These are phyloP conservation scores for Betta splendens DNA, from an alignment of 2,797 vertebrate species.

Conservation along the genomic window DNA sequence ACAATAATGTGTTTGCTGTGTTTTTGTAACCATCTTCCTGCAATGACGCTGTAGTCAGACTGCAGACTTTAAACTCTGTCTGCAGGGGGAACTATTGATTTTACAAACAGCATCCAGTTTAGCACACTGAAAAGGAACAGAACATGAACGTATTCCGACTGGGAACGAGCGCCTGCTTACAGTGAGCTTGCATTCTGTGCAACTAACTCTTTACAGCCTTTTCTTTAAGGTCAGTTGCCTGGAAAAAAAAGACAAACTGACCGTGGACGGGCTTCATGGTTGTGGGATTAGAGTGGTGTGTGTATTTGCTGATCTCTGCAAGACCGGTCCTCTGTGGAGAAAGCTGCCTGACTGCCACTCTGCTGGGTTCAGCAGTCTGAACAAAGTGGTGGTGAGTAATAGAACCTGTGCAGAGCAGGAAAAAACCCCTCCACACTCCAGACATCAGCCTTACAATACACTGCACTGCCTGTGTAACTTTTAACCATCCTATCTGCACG, in stretches of 20 bases:
- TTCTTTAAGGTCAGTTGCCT: constrained; percentile 54
- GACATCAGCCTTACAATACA: constrained; percentile 35
- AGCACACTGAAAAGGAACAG: constrained; percentile 5
- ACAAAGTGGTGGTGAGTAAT: constrained; percentile 70
- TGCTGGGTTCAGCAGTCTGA: constrained; percentile 84
- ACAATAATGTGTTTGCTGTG: too few relatives aligned
- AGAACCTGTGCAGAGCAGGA: constrained; percentile 58
- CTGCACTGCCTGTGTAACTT: neutral
- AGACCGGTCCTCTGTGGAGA: constrained; percentile 66
- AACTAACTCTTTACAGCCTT: constrained; percentile 43
- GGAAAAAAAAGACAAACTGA: constrained; percentile 42
- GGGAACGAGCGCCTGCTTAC: constrained; percentile 18
- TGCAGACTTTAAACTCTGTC: neutral
- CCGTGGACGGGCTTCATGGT: constrained; percentile 55
- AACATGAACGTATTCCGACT: constrained; percentile 10
- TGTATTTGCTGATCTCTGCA: constrained; percentile 82
- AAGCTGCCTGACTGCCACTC: constrained; percentile 68
- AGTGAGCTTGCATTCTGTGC: constrained; percentile 45
- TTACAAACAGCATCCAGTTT: constrained; percentile 8
- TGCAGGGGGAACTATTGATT: constrained; percentile 2
- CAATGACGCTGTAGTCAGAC: neutral
- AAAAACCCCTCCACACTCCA: constrained; percentile 36
- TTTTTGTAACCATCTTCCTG: neutral
- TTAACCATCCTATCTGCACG: neutral
- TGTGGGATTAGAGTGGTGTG: constrained; percentile 76